These are phyloP conservation scores for Pollenia labialis DNA, from an alignment of 2,888 invertebrate species.

Conservation along the genomic window DNA sequence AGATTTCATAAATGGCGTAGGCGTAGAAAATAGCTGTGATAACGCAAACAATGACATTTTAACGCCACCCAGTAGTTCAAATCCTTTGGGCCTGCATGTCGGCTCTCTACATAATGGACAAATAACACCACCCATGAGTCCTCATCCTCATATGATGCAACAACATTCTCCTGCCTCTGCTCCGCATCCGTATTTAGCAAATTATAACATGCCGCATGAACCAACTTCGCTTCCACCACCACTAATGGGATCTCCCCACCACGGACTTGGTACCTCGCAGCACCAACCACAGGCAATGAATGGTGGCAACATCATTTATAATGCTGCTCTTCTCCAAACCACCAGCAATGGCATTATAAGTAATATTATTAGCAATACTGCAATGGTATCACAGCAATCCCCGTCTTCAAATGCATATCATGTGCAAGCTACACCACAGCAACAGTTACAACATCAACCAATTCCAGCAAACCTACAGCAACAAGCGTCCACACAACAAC, in stretches of 20 bases:
- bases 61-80: slow-evolving; percentile 49
- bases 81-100: slow-evolving; percentile 42
- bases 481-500: slow-evolving; percentile 35
- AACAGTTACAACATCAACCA: slow-evolving; percentile 50
- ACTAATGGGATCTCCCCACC: slow-evolving; percentile 56
- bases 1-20: slow-evolving; percentile 83
- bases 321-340: slow-evolving; percentile 48
- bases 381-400: slow-evolving; percentile 39
- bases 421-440: slow-evolving; percentile 42
- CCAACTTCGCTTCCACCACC: slow-evolving; percentile 57
- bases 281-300: slow-evolving; percentile 47
- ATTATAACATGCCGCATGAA: slow-evolving; percentile 69
- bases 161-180: slow-evolving; percentile 63
- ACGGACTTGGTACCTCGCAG: slow-evolving; percentile 41
- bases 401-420: slow-evolving; percentile 45
- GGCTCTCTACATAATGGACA: slow-evolving; percentile 55
- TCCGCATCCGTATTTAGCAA: slow-evolving; percentile 73
- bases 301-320: slow-evolving; percentile 58
- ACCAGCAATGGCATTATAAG: slow-evolving; percentile 48
- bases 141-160: slow-evolving; percentile 63
- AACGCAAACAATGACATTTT: slow-evolving; percentile 60
- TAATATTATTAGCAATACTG: slow-evolving; percentile 48
- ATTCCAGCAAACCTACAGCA: slow-evolving; percentile 37
- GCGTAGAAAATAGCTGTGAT: slow-evolving; percentile 79
- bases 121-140: slow-evolving; percentile 63